Percentiles rank a stretch among this genome's conserved stretches.
phyloP scores from a whole-genome alignment of 1,140 invertebrate species.

The Camponotus floridanus region DNA sequence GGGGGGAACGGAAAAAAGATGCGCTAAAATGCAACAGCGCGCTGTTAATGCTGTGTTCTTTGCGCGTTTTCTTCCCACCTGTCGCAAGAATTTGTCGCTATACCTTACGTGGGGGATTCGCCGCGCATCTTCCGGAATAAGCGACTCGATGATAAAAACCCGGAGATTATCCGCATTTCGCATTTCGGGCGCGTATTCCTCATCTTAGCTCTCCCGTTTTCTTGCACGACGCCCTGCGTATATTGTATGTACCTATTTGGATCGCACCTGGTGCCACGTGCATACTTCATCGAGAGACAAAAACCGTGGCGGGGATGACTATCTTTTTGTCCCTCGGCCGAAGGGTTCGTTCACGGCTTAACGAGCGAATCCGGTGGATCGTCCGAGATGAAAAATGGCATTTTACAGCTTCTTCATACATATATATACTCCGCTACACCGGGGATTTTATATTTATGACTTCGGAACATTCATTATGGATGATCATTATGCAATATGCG shows the following conservation, averaged over 20 bases:
- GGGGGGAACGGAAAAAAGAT: not conserved
- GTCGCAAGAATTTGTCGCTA: conserved; percentile 16
- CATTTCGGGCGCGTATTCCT: not conserved
- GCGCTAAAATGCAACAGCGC: not conserved
- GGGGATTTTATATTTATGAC: conserved; percentile 42
- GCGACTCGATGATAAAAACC: conserved; percentile 21
- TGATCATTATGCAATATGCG: conserved; percentile 26
- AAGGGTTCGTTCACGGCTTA: conserved; percentile 2
- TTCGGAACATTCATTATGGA: conserved; percentile 21
- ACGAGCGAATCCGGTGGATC: not conserved
- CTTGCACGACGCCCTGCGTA: not conserved
- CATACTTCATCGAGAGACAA: conserved; percentile 25
- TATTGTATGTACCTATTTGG: not conserved
- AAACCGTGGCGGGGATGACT: not conserved
- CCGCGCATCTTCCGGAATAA: not conserved
- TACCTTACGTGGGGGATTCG: conserved; percentile 1
- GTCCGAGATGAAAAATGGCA: conserved; percentile 21
- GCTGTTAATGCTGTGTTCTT: not conserved
- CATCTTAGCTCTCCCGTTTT: conserved; percentile 23
- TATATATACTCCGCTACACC: not conserved
- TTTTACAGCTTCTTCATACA: not conserved
- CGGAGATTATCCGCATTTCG: conserved; percentile 6
- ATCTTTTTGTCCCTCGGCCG: not conserved
- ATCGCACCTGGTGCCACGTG: conserved; percentile 35
- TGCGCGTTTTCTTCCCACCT: not conserved